Evolutionary conservation across 1,140 invertebrate genomes (phyloP), one percentile per base, ranked within the genome.

Genomic region (Ceratina japonica): DNA sequence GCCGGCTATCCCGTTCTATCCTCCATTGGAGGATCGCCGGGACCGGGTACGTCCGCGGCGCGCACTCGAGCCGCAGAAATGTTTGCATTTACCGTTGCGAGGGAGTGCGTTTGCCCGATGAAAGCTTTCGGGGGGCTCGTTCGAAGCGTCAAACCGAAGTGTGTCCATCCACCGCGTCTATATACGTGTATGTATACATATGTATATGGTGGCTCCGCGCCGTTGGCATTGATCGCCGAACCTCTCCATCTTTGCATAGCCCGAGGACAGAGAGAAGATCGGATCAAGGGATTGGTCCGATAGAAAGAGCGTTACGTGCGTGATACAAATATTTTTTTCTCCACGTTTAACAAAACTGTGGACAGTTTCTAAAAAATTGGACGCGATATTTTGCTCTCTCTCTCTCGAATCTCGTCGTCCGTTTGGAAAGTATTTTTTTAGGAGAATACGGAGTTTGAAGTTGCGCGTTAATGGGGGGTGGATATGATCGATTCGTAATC

Each of bases 61-160:
- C 68, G 68, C 71, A 82, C 79, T 83, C 81, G 80, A 86, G 84
- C 88, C 84, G 79, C 86, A 88, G 89, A 90, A 90, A 90, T 90
- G 89, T 90, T 90, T 90, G 89, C 88, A 89, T 90, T 89, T 89
- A 88, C 86, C 84, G 81, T 85, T 75, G 80, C 68, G 83, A 71
- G 81, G 79, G 76, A 66, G 82, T 79, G 79, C 78, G 77, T 81
- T 69, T 75, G 22, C 80, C 82, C 79, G 83, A 83, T 89, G 88
- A 90, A 88, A 89, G 87, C 87, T 82, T 84, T 86, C 73, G 86
- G 78, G 49, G 74, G 84, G 83, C 37, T 84, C 79, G 81, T 79
- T 82, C 81, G 80, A 87, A 86, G 87, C 87, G 85, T 88, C 82
- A 85, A 89, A 80, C 84, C 86, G 87, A 88, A 87, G 84, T 85